Conservation (phyloP, 2,797 vertebrate genomes). For the Menidia menidia region DNA sequence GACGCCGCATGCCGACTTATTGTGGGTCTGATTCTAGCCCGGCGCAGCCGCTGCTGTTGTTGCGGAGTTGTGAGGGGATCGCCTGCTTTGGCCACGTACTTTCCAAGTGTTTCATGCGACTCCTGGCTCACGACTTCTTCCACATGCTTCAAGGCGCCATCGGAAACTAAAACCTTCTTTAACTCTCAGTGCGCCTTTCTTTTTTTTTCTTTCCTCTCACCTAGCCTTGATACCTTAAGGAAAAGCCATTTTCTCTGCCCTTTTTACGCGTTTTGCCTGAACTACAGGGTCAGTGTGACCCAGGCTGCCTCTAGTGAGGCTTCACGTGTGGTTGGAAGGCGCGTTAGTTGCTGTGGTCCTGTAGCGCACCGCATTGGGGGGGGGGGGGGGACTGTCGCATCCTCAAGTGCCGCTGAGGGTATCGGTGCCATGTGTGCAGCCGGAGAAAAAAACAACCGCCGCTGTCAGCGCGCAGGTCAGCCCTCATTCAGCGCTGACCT, state of each 20-base stretch:
- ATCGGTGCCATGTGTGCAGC: conserved; percentile 42
- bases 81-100: conserved; percentile 51
- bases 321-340: conserved; percentile 59
- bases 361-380: conserved; percentile 54
- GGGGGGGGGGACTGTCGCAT: conserved; percentile 54
- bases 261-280: background rate
- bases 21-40: conserved; percentile 19
- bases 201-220: background rate
- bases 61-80: conserved; percentile 33
- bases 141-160: conserved; percentile 24
- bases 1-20: conserved; percentile 46
- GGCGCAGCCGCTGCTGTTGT: conserved; percentile 23
- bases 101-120: conserved; percentile 57
- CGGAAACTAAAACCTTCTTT: conserved; percentile 2
- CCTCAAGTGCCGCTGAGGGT: conserved; percentile 46
- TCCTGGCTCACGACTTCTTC: conserved; percentile 64
- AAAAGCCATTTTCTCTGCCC: conserved; percentile 8
- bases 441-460: conserved; percentile 19
- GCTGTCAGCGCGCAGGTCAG: conserved; percentile 20
- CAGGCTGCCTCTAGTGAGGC: conserved; percentile 18
- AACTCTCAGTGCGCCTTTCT: conserved; percentile 3
- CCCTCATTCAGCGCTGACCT: background rate
- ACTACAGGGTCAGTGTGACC: conserved; percentile 11
- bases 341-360: conserved; percentile 36
- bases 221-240: conserved; percentile 1